phyloP scores from a whole-genome alignment of 2,113 vertebrate species.

The Suricata suricatta region DNA sequence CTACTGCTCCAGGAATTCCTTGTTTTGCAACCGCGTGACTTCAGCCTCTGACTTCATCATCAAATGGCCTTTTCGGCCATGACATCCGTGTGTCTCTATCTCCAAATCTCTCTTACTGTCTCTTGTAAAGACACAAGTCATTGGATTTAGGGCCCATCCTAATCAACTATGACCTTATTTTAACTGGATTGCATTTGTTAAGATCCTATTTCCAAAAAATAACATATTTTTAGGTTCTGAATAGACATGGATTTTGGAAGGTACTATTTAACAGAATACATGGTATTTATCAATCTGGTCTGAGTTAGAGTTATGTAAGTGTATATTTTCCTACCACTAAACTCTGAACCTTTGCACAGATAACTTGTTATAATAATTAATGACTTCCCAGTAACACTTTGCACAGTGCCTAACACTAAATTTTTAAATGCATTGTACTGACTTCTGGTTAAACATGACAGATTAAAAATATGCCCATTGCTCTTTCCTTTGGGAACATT shows the following conservation, averaged over 20 bases:
- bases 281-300: background rate
- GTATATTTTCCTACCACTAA: background rate
- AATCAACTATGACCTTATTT: background rate
- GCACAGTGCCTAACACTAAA: background rate
- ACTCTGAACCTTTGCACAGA: background rate
- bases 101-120: background rate
- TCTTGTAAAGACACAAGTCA: background rate
- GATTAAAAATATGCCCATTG: background rate
- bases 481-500: background rate
- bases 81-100: background rate
- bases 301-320: background rate
- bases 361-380: background rate
- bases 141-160: background rate
- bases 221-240: background rate
- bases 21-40: background rate
- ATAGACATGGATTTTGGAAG: background rate
- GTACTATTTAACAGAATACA: background rate
- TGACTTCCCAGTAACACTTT: background rate
- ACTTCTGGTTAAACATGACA: background rate
- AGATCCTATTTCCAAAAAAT: background rate
- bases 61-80: rapidly evolving
- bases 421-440: background rate
- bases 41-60: background rate
- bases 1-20: no score
- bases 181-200: background rate